Base-by-base conservation (phyloP, 2,113 vertebrate species). In the Hippocampus abdominalis region DNA sequence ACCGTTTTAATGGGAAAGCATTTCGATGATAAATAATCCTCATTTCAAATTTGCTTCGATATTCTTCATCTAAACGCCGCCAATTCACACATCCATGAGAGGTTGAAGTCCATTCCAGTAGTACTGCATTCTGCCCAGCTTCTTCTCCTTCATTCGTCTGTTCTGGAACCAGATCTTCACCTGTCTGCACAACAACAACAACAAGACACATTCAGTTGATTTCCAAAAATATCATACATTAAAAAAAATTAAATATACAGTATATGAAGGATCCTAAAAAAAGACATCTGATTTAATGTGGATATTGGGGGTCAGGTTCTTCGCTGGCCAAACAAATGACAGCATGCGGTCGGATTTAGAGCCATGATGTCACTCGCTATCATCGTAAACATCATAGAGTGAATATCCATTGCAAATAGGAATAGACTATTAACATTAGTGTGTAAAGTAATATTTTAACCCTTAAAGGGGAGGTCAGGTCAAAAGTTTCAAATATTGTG, bases 101-200 rank as follows among this genome's bases (percentile, higher is more conserved):
- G 93, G 82, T 96, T 64, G 18, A 44, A 25, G 95, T 74, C 93
- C 92, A 2, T 94, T 92, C 78, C 94, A 95, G 84, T 94, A 16
- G 54, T 5, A 97, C 76, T 96, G 94, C 91, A 95, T 89, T 71
- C 93, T 93, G 89, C 95, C 96, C 89, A 96, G 90, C 87, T 98
- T 98, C 93, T 97, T 97, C 89, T 97, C 95, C 91, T 98, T 98
- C 94, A 97, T 97, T 78, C 96, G 92, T 83, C 95, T 93, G 86
- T 96, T 98, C 81, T 98, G 95, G 91, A 98, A 98, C 95, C 95
- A 98, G 86, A 96, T 97, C 91, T 96, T 97, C 81, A 96, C 95
- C 90, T 97, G 95, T 67, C 95, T 86, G 74, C 0, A 67, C 56
- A 44, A 39, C 39, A 36, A n/a, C 36, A 40, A 49, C 1, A 63